Percentiles rank a stretch among this genome's conserved stretches.
Conservation (phyloP, 2,797 vertebrate species). For the Remorina albescens region DNA sequence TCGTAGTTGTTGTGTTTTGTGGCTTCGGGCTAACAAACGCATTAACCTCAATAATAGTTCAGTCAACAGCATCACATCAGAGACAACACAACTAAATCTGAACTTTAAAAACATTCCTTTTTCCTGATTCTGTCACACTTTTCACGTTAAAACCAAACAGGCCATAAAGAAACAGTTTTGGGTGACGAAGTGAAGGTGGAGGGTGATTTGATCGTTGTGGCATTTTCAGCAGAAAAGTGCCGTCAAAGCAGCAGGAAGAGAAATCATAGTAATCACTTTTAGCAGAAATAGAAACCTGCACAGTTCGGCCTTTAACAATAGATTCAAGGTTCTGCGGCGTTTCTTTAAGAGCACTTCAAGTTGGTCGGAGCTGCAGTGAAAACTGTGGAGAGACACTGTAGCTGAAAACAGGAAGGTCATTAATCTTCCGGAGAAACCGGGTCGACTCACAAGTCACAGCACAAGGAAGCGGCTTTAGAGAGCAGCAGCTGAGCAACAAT, state of each 20-base stretch:
- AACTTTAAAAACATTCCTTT: too few species aligned
- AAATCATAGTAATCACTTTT: not conserved
- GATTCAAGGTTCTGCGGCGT: constrained; percentile 34
- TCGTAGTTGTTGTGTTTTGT: too few species aligned
- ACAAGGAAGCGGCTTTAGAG: constrained; percentile 58
- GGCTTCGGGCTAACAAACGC: too few species aligned
- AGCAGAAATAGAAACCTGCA: not conserved
- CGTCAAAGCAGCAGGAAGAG: not conserved
- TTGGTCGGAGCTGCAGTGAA: constrained; percentile 47
- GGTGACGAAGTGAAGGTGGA: too few species aligned
- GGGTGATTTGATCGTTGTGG: constrained; percentile 13
- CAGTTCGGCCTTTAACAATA: constrained; percentile 26
- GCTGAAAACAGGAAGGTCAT: constrained; percentile 77
- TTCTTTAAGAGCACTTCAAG: constrained; percentile 38
- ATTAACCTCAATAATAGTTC: too few species aligned
- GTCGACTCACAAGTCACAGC: constrained; percentile 53
- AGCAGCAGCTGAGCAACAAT: constrained; percentile 27
- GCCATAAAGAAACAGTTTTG: not conserved
- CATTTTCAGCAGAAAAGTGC: constrained; percentile 5
- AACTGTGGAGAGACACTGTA: constrained; percentile 57
- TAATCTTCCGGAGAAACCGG: constrained; percentile 69
- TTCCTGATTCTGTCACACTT: too few species aligned
- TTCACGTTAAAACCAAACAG: too few species aligned
- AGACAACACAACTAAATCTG: too few species aligned
- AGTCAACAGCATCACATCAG: too few species aligned